Conservation (phyloP, 2,888 invertebrate species). For the Pseudanteris insignis region DNA sequence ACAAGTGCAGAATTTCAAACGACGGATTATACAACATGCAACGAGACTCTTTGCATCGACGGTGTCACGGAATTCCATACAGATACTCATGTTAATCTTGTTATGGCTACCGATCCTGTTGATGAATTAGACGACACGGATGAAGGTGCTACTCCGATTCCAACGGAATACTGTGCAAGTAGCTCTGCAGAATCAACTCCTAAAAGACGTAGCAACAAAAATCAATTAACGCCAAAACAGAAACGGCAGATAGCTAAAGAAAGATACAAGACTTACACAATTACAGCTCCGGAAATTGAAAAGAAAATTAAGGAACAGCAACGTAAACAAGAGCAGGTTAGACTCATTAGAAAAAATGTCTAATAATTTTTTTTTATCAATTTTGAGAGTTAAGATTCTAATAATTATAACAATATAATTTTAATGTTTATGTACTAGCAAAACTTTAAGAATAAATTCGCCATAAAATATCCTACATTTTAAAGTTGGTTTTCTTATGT, state of each 20-base stretch:
- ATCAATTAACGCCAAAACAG: conserved; percentile 78
- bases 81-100: conserved; percentile 51
- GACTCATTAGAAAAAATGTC: background rate
- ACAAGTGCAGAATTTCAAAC: conserved; percentile 62
- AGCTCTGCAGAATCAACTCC: conserved; percentile 80
- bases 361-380: background rate
- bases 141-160: conserved; percentile 72
- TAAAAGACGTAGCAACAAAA: conserved; percentile 69
- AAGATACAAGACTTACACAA: conserved; percentile 84
- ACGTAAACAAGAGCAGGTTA: conserved; percentile 50
- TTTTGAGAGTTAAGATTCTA: too few relatives aligned
- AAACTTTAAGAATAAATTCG: too few relatives aligned
- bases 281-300: conserved; percentile 63
- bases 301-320: conserved; percentile 62
- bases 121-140: conserved; percentile 70
- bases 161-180: conserved; percentile 73
- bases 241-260: conserved; percentile 79
- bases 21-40: conserved; percentile 65
- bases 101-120: conserved; percentile 45
- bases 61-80: conserved; percentile 66
- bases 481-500: too few relatives aligned
- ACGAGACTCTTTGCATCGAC: conserved; percentile 69
- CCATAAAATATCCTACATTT: background rate
- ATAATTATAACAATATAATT: background rate
- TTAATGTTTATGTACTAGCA: too few relatives aligned